phyloP scores from a whole-genome alignment of 2,113 vertebrate species.

The Manacus vitellinus region DNA sequence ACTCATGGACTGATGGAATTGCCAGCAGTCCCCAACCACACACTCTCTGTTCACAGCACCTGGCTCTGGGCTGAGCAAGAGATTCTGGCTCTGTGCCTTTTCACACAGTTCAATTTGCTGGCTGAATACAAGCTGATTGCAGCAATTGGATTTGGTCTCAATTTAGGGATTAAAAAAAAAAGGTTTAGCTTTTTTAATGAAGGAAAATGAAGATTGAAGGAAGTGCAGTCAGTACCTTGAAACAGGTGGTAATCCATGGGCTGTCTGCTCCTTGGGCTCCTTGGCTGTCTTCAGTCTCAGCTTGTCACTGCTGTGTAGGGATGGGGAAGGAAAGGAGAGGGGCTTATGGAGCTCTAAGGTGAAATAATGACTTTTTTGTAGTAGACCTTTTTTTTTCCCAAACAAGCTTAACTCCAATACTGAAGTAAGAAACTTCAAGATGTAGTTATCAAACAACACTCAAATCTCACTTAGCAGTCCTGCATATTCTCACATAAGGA shows the following conservation, averaged over 20 bases:
- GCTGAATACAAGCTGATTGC: neutral
- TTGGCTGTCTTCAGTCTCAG: neutral
- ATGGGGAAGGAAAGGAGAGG: neutral
- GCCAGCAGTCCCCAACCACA: neutral
- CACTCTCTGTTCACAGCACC: neutral
- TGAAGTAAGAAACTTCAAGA: neutral
- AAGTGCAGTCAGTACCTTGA: neutral
- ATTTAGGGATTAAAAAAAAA: neutral
- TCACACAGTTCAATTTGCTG: neutral
- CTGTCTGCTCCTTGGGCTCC: neutral
- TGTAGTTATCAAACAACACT: neutral
- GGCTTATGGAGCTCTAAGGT: neutral
- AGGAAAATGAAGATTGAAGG: neutral
- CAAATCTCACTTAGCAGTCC: neutral
- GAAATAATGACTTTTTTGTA: neutral
- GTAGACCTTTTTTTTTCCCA: neutral
- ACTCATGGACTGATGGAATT: neutral
- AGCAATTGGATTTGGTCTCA: neutral
- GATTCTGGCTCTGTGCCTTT: neutral
- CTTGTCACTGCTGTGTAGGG: neutral
- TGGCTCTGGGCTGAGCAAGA: neutral
- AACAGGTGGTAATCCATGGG: fast-evolving
- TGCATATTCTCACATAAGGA: neutral
- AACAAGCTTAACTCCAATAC: neutral
- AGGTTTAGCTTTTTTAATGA: neutral